phyloP scores from a whole-genome alignment of 1,140 invertebrate species.

The Teleogryllus occipitalis region DNA sequence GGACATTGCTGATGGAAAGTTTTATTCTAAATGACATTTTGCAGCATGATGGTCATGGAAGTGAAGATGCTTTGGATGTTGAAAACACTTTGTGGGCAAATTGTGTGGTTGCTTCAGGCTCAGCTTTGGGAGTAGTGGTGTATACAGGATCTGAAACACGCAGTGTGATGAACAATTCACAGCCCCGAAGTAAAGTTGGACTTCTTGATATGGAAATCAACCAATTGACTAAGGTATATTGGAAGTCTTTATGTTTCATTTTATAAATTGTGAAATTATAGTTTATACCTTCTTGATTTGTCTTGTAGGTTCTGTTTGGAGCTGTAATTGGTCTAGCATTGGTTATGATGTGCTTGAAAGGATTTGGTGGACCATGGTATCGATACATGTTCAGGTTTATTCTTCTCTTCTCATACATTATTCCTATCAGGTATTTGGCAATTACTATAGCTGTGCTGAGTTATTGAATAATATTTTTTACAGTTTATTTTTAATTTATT shows the following conservation, averaged over 20 bases:
- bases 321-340: constrained; percentile 85
- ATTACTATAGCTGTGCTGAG: not conserved
- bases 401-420: constrained; percentile 97
- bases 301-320: constrained; percentile 68
- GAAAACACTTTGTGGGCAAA: constrained; percentile 99
- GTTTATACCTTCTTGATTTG: constrained; percentile 18
- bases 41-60: constrained; percentile 51
- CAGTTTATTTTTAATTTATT: not conserved
- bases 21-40: constrained; percentile 17
- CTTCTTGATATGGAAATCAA: constrained; percentile 93
- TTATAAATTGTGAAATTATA: not conserved
- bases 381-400: constrained; percentile 94
- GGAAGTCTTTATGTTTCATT: not conserved
- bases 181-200: constrained; percentile 90
- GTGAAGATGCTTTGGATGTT: constrained; percentile 78
- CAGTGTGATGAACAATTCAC: constrained; percentile 96
- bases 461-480: not conserved
- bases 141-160: constrained; percentile 96
- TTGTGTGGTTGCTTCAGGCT: constrained; percentile 94
- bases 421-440: constrained; percentile 77
- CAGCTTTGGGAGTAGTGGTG: constrained; percentile 87
- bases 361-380: constrained; percentile 94
- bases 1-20: too few species aligned
- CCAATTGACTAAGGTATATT: constrained; percentile 75
- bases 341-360: constrained; percentile 93